Base-by-base conservation (phyloP, 2,888 invertebrate species). In the Trachelus tabidus region DNA sequence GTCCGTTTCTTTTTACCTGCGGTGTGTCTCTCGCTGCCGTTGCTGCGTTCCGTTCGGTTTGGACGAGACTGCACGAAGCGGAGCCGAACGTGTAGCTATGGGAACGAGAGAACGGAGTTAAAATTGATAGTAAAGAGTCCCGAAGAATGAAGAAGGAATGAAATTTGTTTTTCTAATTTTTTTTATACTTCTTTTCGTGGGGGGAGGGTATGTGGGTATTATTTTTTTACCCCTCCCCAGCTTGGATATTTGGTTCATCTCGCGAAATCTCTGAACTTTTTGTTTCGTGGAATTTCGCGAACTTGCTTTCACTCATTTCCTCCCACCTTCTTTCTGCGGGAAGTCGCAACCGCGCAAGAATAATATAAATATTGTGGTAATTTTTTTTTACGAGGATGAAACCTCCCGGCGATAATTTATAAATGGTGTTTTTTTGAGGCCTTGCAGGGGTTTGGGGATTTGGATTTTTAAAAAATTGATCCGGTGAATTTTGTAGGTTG, bases 271-370 rank as follows among this genome's bases (percentile, higher is more conserved):
- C 23, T 56, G 56, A 56, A 9, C 56, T 23, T 89, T 89, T 88
- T 87, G 84, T 84, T 86, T 88, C 83, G 85, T 84, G 84, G 85
- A 84, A 88, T 83, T 83, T 88, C 87, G 86, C 87, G 88, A 89
- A 89, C 90, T 89, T 87, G 89, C 89, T 89, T 87, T 85, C 85
- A 84, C 86, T 85, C 85, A 86, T 86, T 81, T 83, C 84, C 83
- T n/a, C 76, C 79, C 73, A 35, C 74, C 79, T 77, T 81, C 11
- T 69, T 75, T 85, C 84, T 81, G 82, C 79, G 80, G 85, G 82
- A 81, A 80, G 75, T 77, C 79, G 81, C 81, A 75, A 12, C 30
- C 77, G 81, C 80, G 81, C 75, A 82, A 84, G 84, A 85, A 85
- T 83, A 85, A 85, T 85, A 82, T 79, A 81, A 84, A 80, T 81